A percentile compares a stretch with the other conserved stretches of the same genome.
These are phyloP conservation scores for Masnerella sp. DNA, from an alignment of 2,888 invertebrate species.

Conservation along the genomic window DNA sequence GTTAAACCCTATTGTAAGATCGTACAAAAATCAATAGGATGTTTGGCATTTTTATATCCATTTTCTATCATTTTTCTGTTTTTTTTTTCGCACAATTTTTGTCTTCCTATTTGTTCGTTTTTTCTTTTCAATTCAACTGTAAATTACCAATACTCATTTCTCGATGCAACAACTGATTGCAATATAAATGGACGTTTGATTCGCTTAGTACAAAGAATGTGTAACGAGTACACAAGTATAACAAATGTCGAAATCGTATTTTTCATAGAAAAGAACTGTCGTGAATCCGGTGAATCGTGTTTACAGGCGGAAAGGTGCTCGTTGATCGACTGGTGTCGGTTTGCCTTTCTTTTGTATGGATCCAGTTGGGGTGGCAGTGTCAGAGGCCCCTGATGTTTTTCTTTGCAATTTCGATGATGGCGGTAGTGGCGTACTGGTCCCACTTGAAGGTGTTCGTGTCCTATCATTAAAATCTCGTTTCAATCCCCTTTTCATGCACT, in stretches of 20 bases:
- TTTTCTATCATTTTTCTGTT: neutral
- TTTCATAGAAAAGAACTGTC: neutral
- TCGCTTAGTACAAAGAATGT: constrained; percentile 13
- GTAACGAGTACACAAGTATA: constrained; percentile 29
- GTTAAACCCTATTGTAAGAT: constrained; percentile 7
- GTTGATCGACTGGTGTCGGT: constrained; percentile 76
- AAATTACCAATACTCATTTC: too few relatives aligned
- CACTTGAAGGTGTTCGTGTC: constrained; percentile 86
- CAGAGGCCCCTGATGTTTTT: constrained; percentile 85
- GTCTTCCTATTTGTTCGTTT: too few relatives aligned
- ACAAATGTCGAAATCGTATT: constrained; percentile 10
- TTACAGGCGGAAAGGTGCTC: constrained; percentile 77
- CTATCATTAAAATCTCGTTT: constrained; percentile 67
- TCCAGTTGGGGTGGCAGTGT: constrained; percentile 80
- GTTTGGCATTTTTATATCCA: too few relatives aligned
- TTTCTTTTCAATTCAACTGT: too few relatives aligned
- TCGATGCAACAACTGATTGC: too few relatives aligned
- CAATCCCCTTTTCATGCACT: neutral
- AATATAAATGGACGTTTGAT: constrained; percentile 26
- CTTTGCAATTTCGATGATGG: constrained; percentile 82
- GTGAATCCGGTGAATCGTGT: neutral
- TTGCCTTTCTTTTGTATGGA: constrained; percentile 79
- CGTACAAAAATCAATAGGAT: neutral
- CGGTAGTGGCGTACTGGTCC: constrained; percentile 85
- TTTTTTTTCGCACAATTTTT: neutral